Evolutionary conservation across 1,140 invertebrate genomes (phyloP).

Genomic region (Pinna nobilis): DNA sequence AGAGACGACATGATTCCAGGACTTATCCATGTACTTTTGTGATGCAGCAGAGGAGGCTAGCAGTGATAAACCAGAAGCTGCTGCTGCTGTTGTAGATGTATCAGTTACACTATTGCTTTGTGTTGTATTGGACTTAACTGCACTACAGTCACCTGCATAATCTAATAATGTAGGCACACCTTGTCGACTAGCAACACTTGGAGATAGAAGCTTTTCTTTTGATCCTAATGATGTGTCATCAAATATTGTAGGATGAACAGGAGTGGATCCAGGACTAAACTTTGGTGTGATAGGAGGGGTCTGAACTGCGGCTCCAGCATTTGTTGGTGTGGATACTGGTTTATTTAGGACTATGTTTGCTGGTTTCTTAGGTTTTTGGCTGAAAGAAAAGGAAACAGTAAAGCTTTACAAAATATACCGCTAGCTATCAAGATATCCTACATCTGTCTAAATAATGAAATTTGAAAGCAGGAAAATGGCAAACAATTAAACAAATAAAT

Average conservation of each 20-base stretch:
- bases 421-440: background rate
- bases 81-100: background rate
- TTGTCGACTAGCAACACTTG: background rate
- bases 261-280: constrained; percentile 1
- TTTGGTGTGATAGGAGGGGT: background rate
- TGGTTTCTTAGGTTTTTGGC: constrained; percentile 56
- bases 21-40: constrained; percentile 35
- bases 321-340: constrained; percentile 16
- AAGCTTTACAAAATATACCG: background rate
- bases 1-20: constrained; percentile 43
- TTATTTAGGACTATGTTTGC: constrained; percentile 19
- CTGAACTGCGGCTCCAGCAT: constrained; percentile 11
- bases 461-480: background rate
- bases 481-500: background rate
- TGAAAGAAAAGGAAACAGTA: constrained; percentile 29
- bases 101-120: background rate
- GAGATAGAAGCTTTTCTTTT: background rate
- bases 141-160: background rate
- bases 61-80: constrained; percentile 28
- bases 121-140: background rate
- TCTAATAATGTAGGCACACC: constrained; percentile 19
- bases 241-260: background rate
- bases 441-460: background rate
- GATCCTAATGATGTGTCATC: background rate
- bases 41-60: constrained; percentile 36